A percentile compares a stretch with the other conserved stretches of the same genome.
phyloP scores from a whole-genome alignment of 2,888 invertebrate species.

The Sarcophaga caerulescens region DNA sequence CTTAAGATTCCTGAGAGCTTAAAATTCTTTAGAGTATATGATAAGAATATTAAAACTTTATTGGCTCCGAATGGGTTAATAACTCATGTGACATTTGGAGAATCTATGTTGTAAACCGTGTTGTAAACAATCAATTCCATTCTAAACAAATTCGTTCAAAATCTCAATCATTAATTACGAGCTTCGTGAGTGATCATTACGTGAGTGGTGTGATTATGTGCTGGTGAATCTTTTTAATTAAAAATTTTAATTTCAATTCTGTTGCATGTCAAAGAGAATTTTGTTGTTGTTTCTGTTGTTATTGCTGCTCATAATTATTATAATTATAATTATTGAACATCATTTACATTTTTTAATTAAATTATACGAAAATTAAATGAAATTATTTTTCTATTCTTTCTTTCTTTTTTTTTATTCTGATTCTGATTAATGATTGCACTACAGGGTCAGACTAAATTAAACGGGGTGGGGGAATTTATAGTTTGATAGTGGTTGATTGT shows the following conservation, averaged over 20 bases:
- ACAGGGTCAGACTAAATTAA: background rate
- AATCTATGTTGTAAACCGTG: too few species aligned
- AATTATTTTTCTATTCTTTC: background rate
- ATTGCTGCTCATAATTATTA: background rate
- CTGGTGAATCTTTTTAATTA: background rate
- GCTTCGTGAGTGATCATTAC: background rate
- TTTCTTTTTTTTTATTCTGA: too few species aligned
- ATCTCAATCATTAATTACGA: background rate
- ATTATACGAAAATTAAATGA: background rate
- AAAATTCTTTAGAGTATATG: too few species aligned
- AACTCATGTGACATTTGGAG: too few species aligned
- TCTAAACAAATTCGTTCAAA: background rate
- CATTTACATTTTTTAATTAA: slow-evolving; percentile 6
- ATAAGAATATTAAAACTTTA: too few species aligned
- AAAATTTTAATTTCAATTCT: background rate
- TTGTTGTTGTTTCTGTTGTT: background rate
- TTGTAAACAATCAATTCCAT: background rate
- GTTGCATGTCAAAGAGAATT: background rate
- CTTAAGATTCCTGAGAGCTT: too few species aligned
- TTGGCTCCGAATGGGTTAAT: too few species aligned
- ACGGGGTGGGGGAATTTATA: background rate
- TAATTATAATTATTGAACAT: slow-evolving; percentile 1
- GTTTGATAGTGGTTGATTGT: too few species aligned
- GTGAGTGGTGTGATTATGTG: background rate
- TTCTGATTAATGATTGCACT: background rate